A percentile compares a stretch with the other conserved stretches of the same genome.
These are phyloP conservation scores for Temnothorax rugatulus DNA, from an alignment of 2,888 invertebrate species.

Conservation along the genomic window DNA sequence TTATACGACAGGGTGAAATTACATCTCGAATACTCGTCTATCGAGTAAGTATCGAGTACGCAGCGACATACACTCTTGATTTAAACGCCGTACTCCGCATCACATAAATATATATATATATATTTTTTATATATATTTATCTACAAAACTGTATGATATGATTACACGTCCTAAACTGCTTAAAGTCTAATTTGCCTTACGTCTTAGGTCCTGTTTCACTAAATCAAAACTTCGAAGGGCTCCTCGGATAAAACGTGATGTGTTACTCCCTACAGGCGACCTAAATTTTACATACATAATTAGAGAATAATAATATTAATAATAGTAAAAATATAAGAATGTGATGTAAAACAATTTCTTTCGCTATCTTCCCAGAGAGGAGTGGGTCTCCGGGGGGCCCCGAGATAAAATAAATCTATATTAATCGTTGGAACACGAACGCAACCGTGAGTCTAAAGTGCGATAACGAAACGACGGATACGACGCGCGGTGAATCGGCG, in stretches of 20 bases:
- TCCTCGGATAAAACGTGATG: slow-evolving; percentile 64
- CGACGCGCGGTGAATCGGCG: slow-evolving; percentile 50
- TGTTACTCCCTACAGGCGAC: slow-evolving; percentile 38
- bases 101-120: slow-evolving; percentile 65
- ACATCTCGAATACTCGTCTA: slow-evolving; percentile 31
- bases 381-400: neutral
- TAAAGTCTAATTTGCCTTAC: slow-evolving; percentile 67
- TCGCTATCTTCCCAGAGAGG: slow-evolving; percentile 16
- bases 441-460: slow-evolving; percentile 62
- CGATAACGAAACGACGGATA: slow-evolving; percentile 61
- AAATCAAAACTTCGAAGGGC: slow-evolving; percentile 62
- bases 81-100: slow-evolving; percentile 68
- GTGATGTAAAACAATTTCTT: slow-evolving; percentile 71
- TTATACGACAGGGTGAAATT: slow-evolving; percentile 19
- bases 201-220: slow-evolving; percentile 73
- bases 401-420: slow-evolving; percentile 45
- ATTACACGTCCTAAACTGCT: slow-evolving; percentile 78
- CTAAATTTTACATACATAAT: slow-evolving; percentile 46
- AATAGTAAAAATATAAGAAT: slow-evolving; percentile 72
- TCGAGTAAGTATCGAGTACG: slow-evolving; percentile 3
- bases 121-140: slow-evolving; percentile 68
- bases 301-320: slow-evolving; percentile 53
- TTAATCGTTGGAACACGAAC: slow-evolving; percentile 60
- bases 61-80: slow-evolving; percentile 67
- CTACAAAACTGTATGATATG: slow-evolving; percentile 80